These are phyloP conservation scores for Belonocnema kinseyi DNA, from an alignment of 1,140 invertebrate species.

Conservation along the genomic window DNA sequence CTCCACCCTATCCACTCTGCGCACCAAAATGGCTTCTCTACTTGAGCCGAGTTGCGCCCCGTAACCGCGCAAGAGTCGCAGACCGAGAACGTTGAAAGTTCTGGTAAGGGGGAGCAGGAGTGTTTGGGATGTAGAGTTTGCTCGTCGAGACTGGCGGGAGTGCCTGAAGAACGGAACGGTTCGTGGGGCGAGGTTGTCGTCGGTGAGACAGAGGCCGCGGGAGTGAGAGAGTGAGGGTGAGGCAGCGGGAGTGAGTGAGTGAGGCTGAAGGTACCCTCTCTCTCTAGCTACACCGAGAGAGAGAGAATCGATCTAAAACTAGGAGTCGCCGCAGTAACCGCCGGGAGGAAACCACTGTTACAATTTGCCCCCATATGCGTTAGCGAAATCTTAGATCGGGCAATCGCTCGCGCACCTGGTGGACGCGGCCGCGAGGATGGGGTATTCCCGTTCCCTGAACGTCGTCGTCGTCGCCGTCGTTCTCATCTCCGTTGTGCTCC, in stretches of 20 bases:
- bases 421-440: constrained; percentile 55
- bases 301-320: constrained; percentile 75
- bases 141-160: background rate
- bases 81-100: background rate
- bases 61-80: background rate
- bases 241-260: constrained; percentile 42
- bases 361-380: constrained; percentile 67
- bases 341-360: constrained; percentile 71
- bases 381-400: constrained; percentile 55
- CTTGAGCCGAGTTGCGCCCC: background rate
- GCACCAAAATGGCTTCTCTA: constrained; percentile 6
- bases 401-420: constrained; percentile 55
- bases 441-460: constrained; percentile 50
- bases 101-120: no score
- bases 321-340: constrained; percentile 74
- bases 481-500: constrained; percentile 40
- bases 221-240: constrained; percentile 33
- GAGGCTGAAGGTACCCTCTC: constrained; percentile 53
- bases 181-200: constrained; percentile 56
- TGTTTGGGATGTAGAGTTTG: background rate
- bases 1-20: background rate
- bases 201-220: constrained; percentile 33
- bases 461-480: constrained; percentile 41
- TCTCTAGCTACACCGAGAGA: constrained; percentile 65
- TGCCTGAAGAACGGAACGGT: background rate